Evolutionary conservation across 1,140 invertebrate species (phyloP), one percentile per base, ranked within the genome.

Genomic region (Heliothis virescens): DNA sequence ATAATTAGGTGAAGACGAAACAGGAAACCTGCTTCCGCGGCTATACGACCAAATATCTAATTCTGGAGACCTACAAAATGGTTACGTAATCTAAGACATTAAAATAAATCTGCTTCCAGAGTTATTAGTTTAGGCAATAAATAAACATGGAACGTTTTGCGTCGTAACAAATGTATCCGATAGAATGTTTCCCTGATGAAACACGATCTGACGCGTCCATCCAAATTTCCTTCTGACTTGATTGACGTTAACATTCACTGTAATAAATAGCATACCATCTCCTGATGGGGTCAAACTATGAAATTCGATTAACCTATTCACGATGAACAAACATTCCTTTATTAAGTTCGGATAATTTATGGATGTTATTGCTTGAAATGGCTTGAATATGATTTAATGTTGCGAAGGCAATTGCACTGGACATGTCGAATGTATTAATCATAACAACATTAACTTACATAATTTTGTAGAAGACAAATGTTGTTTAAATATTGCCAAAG

Each of bases 301-400:
- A 87, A 87, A 87, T 86, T 81, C 88, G 86, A 89, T 88, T 90
- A 86, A 86, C 79, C 83, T 85, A 77, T 73, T 71, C 78, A 55
- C 79, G 79, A 85, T 57, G 73, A 79, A 86, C 79, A 72, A 59
- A 83, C 57, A 83, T 81, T 82, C 82, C 74, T 81, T 83, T 82
- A 76, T 83, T 82, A 41, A 76, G 29, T 67, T 69, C 29, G 62
- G 48, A 84, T 85, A 84, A 86, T 88, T 88, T 84, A 86, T 85
- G 62, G 53, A 41, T 53, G 47, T 65, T 57, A 65, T 57, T 26
- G 34, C 53, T 69, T 21, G 50, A 79, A 34, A 65, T 57, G 15
- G 29, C 53, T 69, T 41, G 50, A 79, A 34, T 72, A 21, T 72
- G 77, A 79, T 72, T 79, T 72, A 57, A 72, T 60, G 59, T 62